Conservation (phyloP, 2,797 vertebrate species). For the Geotrypetes seraphini region DNA sequence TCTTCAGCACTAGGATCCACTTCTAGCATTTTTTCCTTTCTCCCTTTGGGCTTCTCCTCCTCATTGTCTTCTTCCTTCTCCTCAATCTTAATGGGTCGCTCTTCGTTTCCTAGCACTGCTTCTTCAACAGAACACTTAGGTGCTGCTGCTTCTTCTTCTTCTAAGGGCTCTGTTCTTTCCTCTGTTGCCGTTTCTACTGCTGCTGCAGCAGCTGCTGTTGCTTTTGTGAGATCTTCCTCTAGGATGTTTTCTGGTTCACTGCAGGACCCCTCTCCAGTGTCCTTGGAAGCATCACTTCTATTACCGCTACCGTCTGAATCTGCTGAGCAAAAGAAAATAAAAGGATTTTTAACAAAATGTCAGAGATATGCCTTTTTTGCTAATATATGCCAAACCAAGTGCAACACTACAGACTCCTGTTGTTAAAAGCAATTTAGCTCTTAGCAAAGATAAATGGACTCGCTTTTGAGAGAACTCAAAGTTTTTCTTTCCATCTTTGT, state of each 20-base stretch:
- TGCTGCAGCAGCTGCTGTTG: neutral
- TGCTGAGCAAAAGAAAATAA: slow-evolving; percentile 68
- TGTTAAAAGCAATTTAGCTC: too few species aligned
- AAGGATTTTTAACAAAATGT: too few species aligned
- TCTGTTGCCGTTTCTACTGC: slow-evolving; percentile 16
- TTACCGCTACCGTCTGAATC: slow-evolving; percentile 90
- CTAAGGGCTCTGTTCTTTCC: slow-evolving; percentile 37
- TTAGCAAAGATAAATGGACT: too few species aligned
- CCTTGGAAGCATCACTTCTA: slow-evolving; percentile 77
- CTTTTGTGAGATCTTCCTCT: slow-evolving; percentile 59
- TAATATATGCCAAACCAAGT: too few species aligned
- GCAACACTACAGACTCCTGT: too few species aligned
- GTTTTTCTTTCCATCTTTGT: too few species aligned
- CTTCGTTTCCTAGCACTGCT: slow-evolving; percentile 49
- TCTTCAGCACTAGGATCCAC: slow-evolving; percentile 54
- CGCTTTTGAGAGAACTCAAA: too few species aligned
- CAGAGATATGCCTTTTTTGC: too few species aligned
- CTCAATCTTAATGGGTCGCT: slow-evolving; percentile 67
- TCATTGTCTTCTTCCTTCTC: slow-evolving; percentile 66
- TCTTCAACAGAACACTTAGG: slow-evolving; percentile 56
- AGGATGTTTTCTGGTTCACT: slow-evolving; percentile 77
- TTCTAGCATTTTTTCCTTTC: slow-evolving; percentile 55
- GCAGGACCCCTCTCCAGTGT: slow-evolving; percentile 74
- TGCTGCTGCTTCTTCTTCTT: slow-evolving; percentile 62
- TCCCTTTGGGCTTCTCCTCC: slow-evolving; percentile 63